Evolutionary conservation across 64 coral and sea anemone species (phyloP), one percentile per base, ranked within the genome.

Genomic region (Orbicella faveolata): DNA sequence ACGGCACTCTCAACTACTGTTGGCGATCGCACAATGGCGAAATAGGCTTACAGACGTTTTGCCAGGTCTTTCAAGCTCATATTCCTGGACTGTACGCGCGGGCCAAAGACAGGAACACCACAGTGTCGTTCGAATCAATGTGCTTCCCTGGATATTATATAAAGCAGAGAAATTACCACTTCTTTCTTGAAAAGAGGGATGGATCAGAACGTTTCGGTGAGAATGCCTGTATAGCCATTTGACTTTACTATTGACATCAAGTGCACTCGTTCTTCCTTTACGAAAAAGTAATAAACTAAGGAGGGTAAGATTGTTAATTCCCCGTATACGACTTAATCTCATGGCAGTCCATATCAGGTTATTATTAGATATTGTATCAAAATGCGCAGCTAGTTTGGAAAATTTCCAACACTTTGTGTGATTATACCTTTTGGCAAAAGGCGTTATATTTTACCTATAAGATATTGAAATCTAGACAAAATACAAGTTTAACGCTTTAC

Each of bases 161-260:
- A 11, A 65, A 72, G n/a, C 94, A 95, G 67, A 95, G 61, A 82
- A 95, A 95, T 21, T 95, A 92, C 61, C 87, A 89, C 6, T 91
- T 95, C 17, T 20, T 95, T 25, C 69, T 95, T 62, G 84, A 82
- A 61, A 81, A 88, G 75, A 92, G 61, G 75, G 62, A 90, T 33
- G 82, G 79, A 65, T 88, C 84, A 65, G 75, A 83, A 16, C 78
- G 25, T 14, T 95, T 95, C 83, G 89, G 93, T 95, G 61, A 88
- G 88, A n/a, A 67, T 67, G 18, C 9, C 7, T 70, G 10, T 70
- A 9, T 26, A 33, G 20, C 20, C 18, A 18, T 67, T 67, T 18
- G 6, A 6, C 23, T 18, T 67, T 20, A 67, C 18, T 17, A 21
- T n/a, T 18, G 18, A 20, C 4, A 67, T 67, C n/a, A n/a, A 21